Evolutionary conservation across 2,113 vertebrate species (phyloP).

Genomic region (Microcebus griseorufus): DNA sequence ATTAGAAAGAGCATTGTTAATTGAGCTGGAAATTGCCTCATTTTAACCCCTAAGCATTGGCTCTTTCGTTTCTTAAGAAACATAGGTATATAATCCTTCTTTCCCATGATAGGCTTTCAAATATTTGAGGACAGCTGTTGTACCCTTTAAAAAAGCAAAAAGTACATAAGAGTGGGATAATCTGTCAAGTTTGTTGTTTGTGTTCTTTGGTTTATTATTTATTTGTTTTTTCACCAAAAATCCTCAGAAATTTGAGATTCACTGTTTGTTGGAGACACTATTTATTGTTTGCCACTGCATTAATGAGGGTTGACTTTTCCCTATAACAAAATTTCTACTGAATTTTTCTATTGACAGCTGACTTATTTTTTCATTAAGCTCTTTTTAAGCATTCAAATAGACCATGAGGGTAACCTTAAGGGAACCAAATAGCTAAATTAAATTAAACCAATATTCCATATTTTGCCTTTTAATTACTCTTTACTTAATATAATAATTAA

Average conservation of each 20-base stretch:
- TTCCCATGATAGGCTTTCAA: background rate
- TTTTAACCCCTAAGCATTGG: background rate
- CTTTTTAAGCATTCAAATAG: background rate
- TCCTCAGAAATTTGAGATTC: background rate
- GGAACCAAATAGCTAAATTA: background rate
- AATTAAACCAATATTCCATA: background rate
- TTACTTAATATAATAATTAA: background rate
- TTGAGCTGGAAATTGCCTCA: background rate
- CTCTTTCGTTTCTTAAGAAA: background rate
- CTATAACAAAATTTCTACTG: background rate
- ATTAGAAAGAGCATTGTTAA: conserved; percentile 8
- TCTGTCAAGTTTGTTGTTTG: background rate
- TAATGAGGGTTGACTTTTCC: background rate
- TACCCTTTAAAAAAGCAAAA: background rate
- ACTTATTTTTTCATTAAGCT: background rate
- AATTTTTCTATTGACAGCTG: background rate
- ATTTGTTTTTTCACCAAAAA: background rate
- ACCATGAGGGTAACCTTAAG: background rate
- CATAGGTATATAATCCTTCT: background rate
- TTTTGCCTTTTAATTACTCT: background rate
- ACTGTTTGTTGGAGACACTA: background rate
- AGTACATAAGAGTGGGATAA: background rate
- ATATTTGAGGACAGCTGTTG: background rate
- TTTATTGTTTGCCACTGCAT: background rate
- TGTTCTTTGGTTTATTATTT: background rate